Percentiles rank a stretch among this genome's conserved stretches.
phyloP scores from a whole-genome alignment of 2,888 invertebrate genomes.

The Leucophenga maculata region DNA sequence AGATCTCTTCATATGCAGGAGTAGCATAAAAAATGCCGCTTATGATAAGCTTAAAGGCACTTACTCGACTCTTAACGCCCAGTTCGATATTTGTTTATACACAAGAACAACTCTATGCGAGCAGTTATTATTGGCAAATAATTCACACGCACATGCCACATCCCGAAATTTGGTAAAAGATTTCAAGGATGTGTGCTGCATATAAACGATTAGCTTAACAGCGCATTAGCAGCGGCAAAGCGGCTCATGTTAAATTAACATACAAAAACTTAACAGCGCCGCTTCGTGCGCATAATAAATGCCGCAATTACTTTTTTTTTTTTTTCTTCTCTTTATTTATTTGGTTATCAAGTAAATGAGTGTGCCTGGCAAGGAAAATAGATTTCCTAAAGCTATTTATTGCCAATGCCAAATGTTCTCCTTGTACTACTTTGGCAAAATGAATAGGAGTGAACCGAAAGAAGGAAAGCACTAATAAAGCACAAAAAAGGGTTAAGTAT shows the following conservation, averaged over 20 bases:
- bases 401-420: not conserved
- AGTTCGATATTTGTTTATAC: too few relatives aligned
- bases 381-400: not conserved
- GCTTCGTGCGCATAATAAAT: constrained; percentile 11
- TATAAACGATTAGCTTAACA: constrained; percentile 45
- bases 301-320: constrained; percentile 13
- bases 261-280: not conserved
- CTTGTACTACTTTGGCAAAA: too few relatives aligned
- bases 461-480: too few relatives aligned
- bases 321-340: not conserved
- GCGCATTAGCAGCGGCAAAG: constrained; percentile 17
- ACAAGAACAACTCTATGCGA: not conserved
- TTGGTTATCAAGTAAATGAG: constrained; percentile 5
- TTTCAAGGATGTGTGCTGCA: constrained; percentile 36
- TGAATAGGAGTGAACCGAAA: too few relatives aligned
- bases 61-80: too few relatives aligned
- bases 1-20: not conserved
- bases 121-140: constrained; percentile 40
- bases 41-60: not conserved
- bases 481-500: constrained; percentile 8
- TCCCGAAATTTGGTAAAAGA: not conserved
- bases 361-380: not conserved
- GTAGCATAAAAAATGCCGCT: constrained; percentile 7
- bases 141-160: constrained; percentile 31
- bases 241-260: constrained; percentile 41